Base-by-base conservation (phyloP, 2,113 vertebrate species). In the Pachycephala philippinensis region DNA sequence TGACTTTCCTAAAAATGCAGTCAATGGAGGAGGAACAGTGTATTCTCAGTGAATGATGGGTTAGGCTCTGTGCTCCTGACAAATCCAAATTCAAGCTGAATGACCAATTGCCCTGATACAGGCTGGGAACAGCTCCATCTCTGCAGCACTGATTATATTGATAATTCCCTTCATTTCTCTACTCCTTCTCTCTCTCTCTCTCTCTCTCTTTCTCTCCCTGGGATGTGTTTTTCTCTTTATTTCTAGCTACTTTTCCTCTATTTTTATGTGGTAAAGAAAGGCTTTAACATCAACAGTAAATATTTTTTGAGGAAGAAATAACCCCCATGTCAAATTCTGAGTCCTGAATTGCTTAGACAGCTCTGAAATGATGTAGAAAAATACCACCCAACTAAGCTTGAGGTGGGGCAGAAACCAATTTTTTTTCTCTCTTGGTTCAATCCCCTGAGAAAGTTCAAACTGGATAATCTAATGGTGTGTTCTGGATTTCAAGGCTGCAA, bases 1-100 rank as follows among this genome's bases (percentile, higher is more conserved):
- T 96, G 91, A 97, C 86, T 89, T 92, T 64, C 87, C 52, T 91
- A 49, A 92, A 95, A 93, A 71, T 56, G 30, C 8, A 52, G 76
- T 84, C 80, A 68, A 16, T 89, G 30, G 54, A 63, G 57, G 42
- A 90, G n/a, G 64, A 85, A 39, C 23, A 45, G 37, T 37, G 18
- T 71, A 79, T 88, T 85, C 64, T 88, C 33, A 66, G 60, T 77
- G 76, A 92, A 54, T 59, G 80, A 87, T 40, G 52, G 53, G 54
- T 79, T 87, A 87, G 42, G 19, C 28, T 75, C 52, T 82, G 71
- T 7, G 8, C 30, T 93, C 52, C 86, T 92, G 83, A 95, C 68
- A 92, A 86, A 77, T 64, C 28, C 81, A 68, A 65, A 77, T 90
- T 90, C 53, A 85, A 72, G 50, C 1, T 81, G 80, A 84, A 84